These are phyloP conservation scores for Pelochelys cantorii DNA, from an alignment of 2,797 vertebrate species.

Conservation along the genomic window DNA sequence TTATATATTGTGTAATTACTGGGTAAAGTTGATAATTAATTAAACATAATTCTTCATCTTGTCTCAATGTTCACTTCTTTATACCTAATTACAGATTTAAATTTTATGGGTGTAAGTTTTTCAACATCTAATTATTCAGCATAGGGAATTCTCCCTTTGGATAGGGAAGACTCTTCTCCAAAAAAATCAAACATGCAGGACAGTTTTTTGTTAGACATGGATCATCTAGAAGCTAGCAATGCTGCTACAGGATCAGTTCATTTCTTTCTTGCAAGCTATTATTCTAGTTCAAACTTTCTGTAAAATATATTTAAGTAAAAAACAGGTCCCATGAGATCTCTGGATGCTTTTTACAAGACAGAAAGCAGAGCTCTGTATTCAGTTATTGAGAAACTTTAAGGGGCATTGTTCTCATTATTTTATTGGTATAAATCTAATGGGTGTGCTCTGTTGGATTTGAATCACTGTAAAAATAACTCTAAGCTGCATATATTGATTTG, in stretches of 20 bases:
- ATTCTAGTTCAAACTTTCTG: neutral
- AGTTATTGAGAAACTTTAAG: constrained; percentile 43
- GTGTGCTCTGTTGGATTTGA: constrained; percentile 20
- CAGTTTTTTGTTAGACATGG: neutral
- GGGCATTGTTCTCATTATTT: constrained; percentile 44
- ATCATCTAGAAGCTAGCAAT: neutral
- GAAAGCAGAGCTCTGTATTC: constrained; percentile 16
- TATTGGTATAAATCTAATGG: constrained; percentile 44
- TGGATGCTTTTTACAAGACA: constrained; percentile 27
- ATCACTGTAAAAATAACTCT: constrained; percentile 1
- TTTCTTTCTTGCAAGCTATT: constrained; percentile 26
- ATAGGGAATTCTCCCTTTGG: neutral
- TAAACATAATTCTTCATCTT: constrained; percentile 23
- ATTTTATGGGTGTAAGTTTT: constrained; percentile 44
- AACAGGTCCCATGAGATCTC: constrained; percentile 35
- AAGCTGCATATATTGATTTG: constrained; percentile 1
- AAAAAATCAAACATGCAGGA: constrained; percentile 2
- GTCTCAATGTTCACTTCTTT: constrained; percentile 58
- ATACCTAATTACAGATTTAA: constrained; percentile 35
- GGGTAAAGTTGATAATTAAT: constrained; percentile 23
- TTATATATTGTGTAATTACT: constrained; percentile 42
- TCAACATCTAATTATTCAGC: constrained; percentile 47
- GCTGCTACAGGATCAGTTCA: neutral
- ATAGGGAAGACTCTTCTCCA: neutral
- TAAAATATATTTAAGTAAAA: neutral